phyloP scores from a whole-genome alignment of 2,888 invertebrate genomes.

The Theristus sp. region DNA sequence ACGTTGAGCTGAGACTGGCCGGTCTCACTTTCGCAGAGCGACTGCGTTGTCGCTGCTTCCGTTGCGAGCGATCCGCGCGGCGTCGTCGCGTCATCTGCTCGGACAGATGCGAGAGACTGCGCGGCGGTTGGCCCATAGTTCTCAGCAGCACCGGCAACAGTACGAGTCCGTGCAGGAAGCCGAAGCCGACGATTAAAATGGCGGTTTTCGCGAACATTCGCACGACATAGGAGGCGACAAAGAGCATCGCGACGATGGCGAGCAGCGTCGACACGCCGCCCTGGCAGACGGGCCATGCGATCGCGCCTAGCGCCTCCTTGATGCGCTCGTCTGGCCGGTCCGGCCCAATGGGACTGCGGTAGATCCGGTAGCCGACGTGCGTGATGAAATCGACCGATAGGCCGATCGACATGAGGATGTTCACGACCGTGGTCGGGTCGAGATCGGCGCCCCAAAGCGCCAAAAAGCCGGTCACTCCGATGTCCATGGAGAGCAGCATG shows the following conservation, averaged over 20 bases:
- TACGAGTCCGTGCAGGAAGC: slow-evolving; percentile 7
- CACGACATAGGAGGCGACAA: slow-evolving; percentile 24
- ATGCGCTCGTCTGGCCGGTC: slow-evolving; percentile 9
- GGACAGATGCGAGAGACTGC: no score
- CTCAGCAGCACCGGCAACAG: slow-evolving; percentile 4
- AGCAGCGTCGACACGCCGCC: slow-evolving; percentile 2
- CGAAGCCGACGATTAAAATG: slow-evolving; percentile 23
- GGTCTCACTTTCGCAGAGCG: no score
- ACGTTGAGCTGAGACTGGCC: no score
- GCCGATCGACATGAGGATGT: slow-evolving; percentile 28
- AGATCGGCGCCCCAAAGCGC: slow-evolving; percentile 27
- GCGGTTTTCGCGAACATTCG: slow-evolving; percentile 25
- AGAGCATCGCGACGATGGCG: slow-evolving; percentile 13
- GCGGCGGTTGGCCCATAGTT: background rate
- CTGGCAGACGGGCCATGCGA: slow-evolving; percentile 28
- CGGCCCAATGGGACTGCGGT: background rate
- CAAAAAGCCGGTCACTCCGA: slow-evolving; percentile 22
- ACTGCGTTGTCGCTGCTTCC: no score
- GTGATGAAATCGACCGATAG: slow-evolving; percentile 28
- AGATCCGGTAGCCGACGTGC: slow-evolving; percentile 25
- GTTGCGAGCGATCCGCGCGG: no score
- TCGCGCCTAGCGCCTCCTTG: slow-evolving; percentile 22
- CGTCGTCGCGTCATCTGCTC: no score
- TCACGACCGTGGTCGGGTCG: slow-evolving; percentile 26
- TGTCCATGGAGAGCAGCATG: slow-evolving; percentile 20